These are phyloP conservation scores for Eulemur rubriventer DNA, from an alignment of 2,797 vertebrate species.

Conservation along the genomic window DNA sequence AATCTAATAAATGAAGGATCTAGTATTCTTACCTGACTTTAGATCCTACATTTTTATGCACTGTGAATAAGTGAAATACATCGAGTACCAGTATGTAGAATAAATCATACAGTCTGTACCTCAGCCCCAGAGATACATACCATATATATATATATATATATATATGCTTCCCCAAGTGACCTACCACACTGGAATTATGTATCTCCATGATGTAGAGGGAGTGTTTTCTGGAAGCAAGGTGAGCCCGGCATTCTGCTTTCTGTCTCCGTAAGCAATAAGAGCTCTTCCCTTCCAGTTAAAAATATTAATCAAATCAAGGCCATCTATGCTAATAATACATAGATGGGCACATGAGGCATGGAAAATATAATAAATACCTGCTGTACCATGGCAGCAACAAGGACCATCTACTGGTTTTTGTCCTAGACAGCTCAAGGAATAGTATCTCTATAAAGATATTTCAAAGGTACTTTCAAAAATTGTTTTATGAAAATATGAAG, in stretches of 20 bases:
- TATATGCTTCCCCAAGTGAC: not conserved
- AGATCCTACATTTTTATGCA: not conserved
- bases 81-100: not conserved
- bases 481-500: conserved; percentile 19
- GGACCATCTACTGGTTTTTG: not conserved
- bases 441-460: not conserved
- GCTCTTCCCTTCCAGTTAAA: not conserved
- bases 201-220: not conserved
- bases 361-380: not conserved
- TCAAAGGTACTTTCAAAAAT: not conserved
- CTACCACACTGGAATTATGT: not conserved
- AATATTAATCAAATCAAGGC: not conserved
- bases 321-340: not conserved
- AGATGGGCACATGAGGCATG: not conserved
- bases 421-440: not conserved
- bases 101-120: not conserved
- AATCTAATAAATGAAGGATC: not conserved
- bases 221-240: not conserved
- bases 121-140: not conserved
- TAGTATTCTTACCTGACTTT: not conserved
- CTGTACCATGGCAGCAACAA: not conserved
- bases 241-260: not conserved
- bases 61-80: not conserved
- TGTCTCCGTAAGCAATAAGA: not conserved
- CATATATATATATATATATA: no score